Base-by-base conservation (phyloP, 2,113 vertebrate species). In the Lepus timidus region DNA sequence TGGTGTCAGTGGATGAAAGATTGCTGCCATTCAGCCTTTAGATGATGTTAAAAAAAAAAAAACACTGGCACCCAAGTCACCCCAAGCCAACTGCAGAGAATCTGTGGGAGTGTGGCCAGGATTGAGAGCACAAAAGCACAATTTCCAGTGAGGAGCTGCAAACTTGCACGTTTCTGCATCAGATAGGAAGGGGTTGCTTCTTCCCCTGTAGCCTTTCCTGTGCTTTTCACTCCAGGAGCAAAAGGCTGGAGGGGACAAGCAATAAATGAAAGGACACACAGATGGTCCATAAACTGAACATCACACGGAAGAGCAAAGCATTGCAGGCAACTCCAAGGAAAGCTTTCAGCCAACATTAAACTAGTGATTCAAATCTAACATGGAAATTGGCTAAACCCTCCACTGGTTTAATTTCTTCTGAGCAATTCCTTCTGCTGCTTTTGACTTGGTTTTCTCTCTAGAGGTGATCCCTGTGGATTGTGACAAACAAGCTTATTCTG, bases 401-500 rank as follows among this genome's bases (percentile, higher is more conserved):
- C 62, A 58, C 20, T 19, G 58, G 58, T 76, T 94, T 95, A 29
- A 51, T 49, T 93, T 65, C 36, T 88, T 65, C 51, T 44, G 44
- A 39, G 83, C 64, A 9, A 12, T 65, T 82, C 49, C 74, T 89
- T 73, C 79, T 81, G 31, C 33, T 80, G 2, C 49, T 44, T 92
- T 85, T 81, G 20, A 76, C 61, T 95, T 83, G 64, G 17, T 90
- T 78, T 61, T 39, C 67, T 70, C 33, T 79, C 31, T 83, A 44
- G 61, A 65, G 14, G 9, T 14, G 8, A 85, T 94, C 61, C 55
- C 16, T 70, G 58, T 14, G 20, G 25, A 84, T 44, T 2, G 71
- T 75, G 29, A 39, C 65, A 88, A 95, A 68, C 62, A 75, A 71
- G 62, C 14, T 83, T 92, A n/a, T 85, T 93, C 73, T 92, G 75